Evolutionary conservation across 1,140 invertebrate species (phyloP).

Genomic region (Papilio machaon): DNA sequence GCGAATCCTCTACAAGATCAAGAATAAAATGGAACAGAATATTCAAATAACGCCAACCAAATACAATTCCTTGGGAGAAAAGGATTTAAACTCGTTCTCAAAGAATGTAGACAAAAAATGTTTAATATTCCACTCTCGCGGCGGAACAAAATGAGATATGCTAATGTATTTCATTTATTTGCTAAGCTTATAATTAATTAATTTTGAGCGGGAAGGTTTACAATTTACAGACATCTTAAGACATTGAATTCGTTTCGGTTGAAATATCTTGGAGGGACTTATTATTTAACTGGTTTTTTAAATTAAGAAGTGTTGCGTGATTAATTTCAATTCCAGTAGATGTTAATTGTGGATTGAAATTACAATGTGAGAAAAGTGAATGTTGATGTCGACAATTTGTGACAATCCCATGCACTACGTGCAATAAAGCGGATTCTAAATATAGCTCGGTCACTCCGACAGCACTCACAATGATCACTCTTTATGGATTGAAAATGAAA

Average conservation of each 20-base stretch:
- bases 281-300: not conserved
- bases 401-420: not conserved
- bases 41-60: conserved; percentile 65
- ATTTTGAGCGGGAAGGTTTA: conserved; percentile 14
- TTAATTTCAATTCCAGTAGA: not conserved
- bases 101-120: conserved; percentile 54
- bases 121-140: conserved; percentile 48
- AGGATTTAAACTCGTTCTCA: conserved; percentile 62
- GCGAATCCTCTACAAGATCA: conserved; percentile 47
- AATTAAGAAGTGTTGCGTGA: not conserved
- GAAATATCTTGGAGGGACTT: not conserved
- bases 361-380: too few relatives aligned
- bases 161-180: conserved; percentile 37
- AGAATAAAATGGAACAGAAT: conserved; percentile 51
- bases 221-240: conserved; percentile 11
- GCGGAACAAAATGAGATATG: conserved; percentile 38
- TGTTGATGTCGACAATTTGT: not conserved
- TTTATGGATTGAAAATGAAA: conserved; percentile 15
- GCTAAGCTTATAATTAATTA: conserved; percentile 36
- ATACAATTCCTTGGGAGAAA: conserved; percentile 47
- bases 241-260: conserved; percentile 11
- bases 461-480: not conserved
- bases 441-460: not conserved
- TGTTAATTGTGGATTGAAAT: too few relatives aligned
- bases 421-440: not conserved